Base-by-base conservation (phyloP, 2,113 vertebrate genomes). In the Caretta caretta region DNA sequence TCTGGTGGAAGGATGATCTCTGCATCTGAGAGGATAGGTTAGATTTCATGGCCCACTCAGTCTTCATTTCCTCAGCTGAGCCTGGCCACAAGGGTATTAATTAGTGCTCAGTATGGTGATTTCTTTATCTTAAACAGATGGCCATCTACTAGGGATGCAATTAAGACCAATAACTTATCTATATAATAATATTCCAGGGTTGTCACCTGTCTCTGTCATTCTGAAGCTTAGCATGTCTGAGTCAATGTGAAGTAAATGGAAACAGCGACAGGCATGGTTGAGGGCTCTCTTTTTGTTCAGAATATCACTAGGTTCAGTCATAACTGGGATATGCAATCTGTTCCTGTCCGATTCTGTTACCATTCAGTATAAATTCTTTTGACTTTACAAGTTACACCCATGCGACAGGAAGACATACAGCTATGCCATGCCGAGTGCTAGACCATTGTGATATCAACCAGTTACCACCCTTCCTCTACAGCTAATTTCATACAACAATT, bases 11-110 rank as follows among this genome's bases (percentile, higher is more conserved):
- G 7, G 62, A 35, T 35, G 8, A n/a, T 69, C 38, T 38, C 22
- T 76, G 38, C n/a, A 88, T 3, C 25, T 87, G 56, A 86, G 92
- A 89, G 88, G 87, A 69, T 38, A 72, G 54, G 2, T 83, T 86
- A 83, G 27, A 92, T 42, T 92, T 56, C 76, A 10, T 93, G 92
- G 59, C 69, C 80, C 31, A 4, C 93, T 96, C 56, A 59, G 35
- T 84, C 80, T 92, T 96, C 90, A 84, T 85, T 93, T 53, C 46
- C 56, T 46, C n/a, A 42, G 38, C 84, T 92, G 86, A 94, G 14
- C 72, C 86, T 89, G 95, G 84, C 83, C 96, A 85, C 94, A 84
- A 50, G 96, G 92, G 93, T 93, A 88, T 92, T 90, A 94, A 92
- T 97, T 95, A 95, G 81, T 1, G 2, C 62, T 94, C 81, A 25